Percentiles rank a stretch among this genome's conserved stretches.
Evolutionary conservation across 1,140 invertebrate species (phyloP).

Genomic region (Zaprionus davidi): DNA sequence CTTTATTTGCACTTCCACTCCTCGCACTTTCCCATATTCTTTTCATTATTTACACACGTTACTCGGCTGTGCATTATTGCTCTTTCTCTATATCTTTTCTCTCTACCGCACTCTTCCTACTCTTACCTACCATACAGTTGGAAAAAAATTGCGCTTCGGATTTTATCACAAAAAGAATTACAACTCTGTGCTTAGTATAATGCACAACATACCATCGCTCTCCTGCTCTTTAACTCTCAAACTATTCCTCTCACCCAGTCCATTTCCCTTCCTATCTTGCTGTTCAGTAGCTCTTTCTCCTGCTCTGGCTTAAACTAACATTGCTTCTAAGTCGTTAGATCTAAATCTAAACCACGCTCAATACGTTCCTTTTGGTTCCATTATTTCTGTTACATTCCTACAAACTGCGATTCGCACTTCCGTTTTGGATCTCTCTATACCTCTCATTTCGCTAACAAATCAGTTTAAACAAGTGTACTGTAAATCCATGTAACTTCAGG

Average conservation of each 20-base stretch:
- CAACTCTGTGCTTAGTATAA: constrained; percentile 58
- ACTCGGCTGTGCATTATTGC: constrained; percentile 7
- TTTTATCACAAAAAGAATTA: constrained; percentile 82
- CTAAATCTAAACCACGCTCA: constrained; percentile 55
- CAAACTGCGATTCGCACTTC: constrained; percentile 24
- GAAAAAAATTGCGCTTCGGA: constrained; percentile 80
- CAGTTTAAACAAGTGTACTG: constrained; percentile 1
- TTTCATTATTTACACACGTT: constrained; percentile 47
- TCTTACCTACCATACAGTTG: constrained; percentile 74
- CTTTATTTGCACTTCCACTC: not conserved
- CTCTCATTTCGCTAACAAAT: constrained; percentile 34
- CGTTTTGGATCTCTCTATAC: not conserved
- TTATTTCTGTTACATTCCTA: constrained; percentile 53
- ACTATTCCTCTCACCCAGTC: not conserved
- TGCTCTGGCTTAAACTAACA: constrained; percentile 54
- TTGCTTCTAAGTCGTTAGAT: constrained; percentile 65
- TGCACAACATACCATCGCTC: constrained; percentile 36
- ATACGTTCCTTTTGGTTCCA: constrained; percentile 64
- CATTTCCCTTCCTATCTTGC: not conserved
- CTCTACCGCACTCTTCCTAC: constrained; percentile 5
- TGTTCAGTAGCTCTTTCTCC: not conserved
- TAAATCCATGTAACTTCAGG: not conserved
- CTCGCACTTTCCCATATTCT: not conserved
- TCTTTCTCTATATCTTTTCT: not conserved
- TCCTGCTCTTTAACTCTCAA: not conserved